These are phyloP conservation scores for Leptopilina syphax DNA, from an alignment of 2,888 invertebrate genomes.

Conservation along the genomic window DNA sequence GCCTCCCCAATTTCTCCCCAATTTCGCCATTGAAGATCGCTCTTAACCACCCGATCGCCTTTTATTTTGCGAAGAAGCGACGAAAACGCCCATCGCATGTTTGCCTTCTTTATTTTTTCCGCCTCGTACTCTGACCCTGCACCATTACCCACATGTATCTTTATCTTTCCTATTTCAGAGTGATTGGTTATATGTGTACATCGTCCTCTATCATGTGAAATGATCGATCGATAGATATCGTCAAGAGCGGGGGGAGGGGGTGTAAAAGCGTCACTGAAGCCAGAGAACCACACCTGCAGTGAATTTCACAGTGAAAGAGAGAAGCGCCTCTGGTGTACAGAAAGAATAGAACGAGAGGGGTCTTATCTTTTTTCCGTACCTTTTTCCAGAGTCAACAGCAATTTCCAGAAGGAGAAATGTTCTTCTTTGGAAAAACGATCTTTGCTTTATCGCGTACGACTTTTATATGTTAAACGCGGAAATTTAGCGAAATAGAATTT, in stretches of 20 bases:
- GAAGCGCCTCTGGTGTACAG: conserved; percentile 21
- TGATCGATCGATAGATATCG: conserved; percentile 60
- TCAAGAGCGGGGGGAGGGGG: conserved; percentile 22
- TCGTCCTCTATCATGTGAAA: conserved; percentile 19
- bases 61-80: conserved; percentile 37
- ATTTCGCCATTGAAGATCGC: neutral
- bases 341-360: neutral
- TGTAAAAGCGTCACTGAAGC: conserved; percentile 53
- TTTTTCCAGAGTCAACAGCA: neutral
- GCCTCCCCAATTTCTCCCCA: neutral
- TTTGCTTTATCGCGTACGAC: too few species aligned
- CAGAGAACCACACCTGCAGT: conserved; percentile 53
- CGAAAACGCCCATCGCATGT: conserved; percentile 38
- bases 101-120: conserved; percentile 32
- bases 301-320: conserved; percentile 60
- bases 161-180: conserved; percentile 31
- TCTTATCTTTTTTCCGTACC: neutral
- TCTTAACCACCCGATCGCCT: conserved; percentile 18
- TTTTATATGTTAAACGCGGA: too few species aligned
- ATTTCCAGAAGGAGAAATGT: neutral
- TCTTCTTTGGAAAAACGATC: neutral
- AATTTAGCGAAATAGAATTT: too few species aligned
- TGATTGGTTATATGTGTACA: conserved; percentile 14
- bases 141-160: neutral
- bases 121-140: too few species aligned